These are phyloP conservation scores for Morus bassanus DNA, from an alignment of 2,797 vertebrate genomes.

Conservation along the genomic window DNA sequence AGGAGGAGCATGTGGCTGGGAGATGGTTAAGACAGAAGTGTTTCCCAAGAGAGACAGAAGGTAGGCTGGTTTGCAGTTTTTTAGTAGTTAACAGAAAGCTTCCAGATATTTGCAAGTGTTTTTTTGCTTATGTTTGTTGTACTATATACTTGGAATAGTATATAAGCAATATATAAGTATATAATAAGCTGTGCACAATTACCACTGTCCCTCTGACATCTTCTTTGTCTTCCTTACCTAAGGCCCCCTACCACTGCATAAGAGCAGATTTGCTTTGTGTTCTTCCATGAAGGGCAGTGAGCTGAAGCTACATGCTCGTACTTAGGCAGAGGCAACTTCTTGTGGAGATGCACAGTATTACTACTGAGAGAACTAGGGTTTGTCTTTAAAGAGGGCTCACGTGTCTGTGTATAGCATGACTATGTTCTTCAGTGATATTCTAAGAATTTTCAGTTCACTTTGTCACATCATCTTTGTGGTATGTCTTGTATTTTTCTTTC, in stretches of 20 bases:
- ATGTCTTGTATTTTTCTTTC: neutral
- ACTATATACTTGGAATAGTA: neutral
- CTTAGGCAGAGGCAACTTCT: neutral
- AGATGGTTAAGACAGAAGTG: neutral
- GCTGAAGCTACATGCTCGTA: accelerated
- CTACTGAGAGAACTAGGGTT: neutral
- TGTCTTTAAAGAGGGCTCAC: neutral
- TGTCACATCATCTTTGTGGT: neutral
- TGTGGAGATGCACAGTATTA: neutral
- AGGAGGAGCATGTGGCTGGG: neutral
- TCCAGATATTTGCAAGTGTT: neutral
- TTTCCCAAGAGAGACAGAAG: neutral
- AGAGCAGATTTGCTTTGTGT: neutral
- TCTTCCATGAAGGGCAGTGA: neutral
- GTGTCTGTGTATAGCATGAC: accelerated
- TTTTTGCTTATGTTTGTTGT: neutral
- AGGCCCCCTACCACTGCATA: accelerated
- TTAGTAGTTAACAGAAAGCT: neutral
- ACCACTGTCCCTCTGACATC: neutral
- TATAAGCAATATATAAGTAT: neutral
- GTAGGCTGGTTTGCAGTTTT: neutral
- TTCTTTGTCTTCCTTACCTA: neutral
- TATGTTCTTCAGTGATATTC: neutral
- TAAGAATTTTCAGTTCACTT: neutral
- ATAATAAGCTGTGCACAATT: neutral